Conservation (phyloP, 2,797 vertebrate genomes). For the Acestrorhynchus altus region DNA sequence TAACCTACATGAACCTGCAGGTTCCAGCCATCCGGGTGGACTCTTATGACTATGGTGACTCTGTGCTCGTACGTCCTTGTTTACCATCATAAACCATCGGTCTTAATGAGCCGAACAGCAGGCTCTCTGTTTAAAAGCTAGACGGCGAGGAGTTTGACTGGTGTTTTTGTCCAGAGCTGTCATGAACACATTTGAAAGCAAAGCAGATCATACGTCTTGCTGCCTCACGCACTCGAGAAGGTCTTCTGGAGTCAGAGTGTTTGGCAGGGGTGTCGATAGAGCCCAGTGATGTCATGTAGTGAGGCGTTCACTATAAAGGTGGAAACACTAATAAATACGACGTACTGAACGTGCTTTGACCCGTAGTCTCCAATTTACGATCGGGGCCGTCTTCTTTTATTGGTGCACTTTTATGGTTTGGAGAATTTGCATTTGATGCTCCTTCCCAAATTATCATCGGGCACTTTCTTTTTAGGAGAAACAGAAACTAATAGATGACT, state of each 20-base stretch:
- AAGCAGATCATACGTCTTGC: neutral
- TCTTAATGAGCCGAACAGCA: neutral
- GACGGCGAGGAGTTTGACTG: neutral
- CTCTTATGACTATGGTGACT: neutral
- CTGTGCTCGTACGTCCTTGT: neutral
- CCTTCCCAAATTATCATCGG: too few relatives aligned
- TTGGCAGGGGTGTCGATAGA: constrained; percentile 18
- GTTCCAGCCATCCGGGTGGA: constrained; percentile 3
- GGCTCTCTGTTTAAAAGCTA: constrained; percentile 16
- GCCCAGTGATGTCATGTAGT: constrained; percentile 3
- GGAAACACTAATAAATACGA: constrained; percentile 29
- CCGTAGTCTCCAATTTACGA: constrained; percentile 9
- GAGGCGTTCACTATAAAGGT: neutral
- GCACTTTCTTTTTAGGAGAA: too few relatives aligned
- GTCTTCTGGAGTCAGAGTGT: neutral
- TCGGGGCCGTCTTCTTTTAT: neutral
- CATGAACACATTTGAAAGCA: neutral
- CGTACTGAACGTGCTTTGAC: neutral
- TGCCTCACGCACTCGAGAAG: neutral
- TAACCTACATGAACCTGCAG: constrained; percentile 1
- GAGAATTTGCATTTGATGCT: neutral
- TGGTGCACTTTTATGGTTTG: too few relatives aligned
- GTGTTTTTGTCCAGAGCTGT: neutral
- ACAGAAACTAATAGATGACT: too few relatives aligned
- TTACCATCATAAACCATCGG: neutral